Evolutionary conservation across 2,797 vertebrate genomes (phyloP).

Genomic region (Petrocephalus sullivani): DNA sequence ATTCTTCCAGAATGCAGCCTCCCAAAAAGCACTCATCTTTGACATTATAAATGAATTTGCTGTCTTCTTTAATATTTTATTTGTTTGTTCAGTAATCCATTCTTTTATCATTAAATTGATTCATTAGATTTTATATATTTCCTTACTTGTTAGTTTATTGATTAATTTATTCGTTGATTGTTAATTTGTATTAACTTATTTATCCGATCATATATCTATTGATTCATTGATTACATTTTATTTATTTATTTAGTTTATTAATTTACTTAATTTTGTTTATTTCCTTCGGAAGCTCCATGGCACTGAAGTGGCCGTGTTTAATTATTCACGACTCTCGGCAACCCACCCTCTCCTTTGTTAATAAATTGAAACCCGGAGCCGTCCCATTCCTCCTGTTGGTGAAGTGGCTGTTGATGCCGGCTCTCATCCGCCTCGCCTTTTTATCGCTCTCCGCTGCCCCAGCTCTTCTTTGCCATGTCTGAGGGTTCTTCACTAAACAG

Average conservation of each 20-base stretch:
- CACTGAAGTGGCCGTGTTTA: background rate
- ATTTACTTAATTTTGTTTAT: background rate
- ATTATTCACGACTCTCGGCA: slow-evolving; percentile 11
- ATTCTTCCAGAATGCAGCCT: background rate
- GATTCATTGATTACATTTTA: background rate
- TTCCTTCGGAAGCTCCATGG: background rate
- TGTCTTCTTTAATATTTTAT: background rate
- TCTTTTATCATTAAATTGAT: background rate
- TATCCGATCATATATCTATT: background rate
- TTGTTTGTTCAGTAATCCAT: background rate
- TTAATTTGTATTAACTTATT: background rate
- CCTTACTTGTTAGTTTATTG: background rate
- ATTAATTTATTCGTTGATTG: background rate
- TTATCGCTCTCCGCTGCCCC: background rate
- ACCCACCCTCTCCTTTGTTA: background rate
- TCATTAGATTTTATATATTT: background rate
- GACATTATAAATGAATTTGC: background rate
- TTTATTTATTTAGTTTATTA: background rate
- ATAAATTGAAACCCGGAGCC: slow-evolving; percentile 8
- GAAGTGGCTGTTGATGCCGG: slow-evolving; percentile 20
- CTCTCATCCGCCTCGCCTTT: slow-evolving; percentile 1
- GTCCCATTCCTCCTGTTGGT: background rate
- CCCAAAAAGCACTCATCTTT: background rate
- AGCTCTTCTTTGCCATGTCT: background rate
- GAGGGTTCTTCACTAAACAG: slow-evolving; percentile 24